These are phyloP conservation scores for Masnerella sp. DNA, from an alignment of 2,888 invertebrate genomes.

Conservation along the genomic window DNA sequence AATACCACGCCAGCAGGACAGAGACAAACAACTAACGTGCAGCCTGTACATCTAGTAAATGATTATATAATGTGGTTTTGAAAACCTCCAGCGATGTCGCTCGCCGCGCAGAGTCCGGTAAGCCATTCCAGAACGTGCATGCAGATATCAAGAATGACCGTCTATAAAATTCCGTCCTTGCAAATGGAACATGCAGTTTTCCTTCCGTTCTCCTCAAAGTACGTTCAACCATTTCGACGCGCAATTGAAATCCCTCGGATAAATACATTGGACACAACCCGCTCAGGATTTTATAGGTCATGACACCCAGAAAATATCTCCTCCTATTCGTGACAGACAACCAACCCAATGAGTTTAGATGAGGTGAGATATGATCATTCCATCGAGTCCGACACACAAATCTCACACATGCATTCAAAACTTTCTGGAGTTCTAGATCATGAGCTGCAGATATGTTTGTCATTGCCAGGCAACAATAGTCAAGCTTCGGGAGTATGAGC, in stretches of 20 bases:
- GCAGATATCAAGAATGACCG: neutral
- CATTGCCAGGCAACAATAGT: no score
- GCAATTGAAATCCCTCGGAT: neutral
- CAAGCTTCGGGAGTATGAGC: no score
- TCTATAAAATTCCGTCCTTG: neutral
- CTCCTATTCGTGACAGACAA: neutral
- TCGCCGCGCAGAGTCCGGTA: no score
- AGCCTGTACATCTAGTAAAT: no score
- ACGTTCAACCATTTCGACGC: no score
- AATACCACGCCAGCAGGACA: no score
- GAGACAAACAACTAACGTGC: neutral
- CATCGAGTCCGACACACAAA: neutral
- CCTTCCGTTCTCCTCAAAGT: neutral
- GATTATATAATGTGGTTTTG: no score
- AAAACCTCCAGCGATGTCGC: no score
- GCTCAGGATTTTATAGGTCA: neutral
- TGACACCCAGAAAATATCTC: neutral
- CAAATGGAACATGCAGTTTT: neutral
- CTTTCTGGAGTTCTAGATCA: neutral
- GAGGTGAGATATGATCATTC: neutral
- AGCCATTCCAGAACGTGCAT: neutral
- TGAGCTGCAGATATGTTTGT: no score
- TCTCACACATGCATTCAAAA: neutral
- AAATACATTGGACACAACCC: neutral
- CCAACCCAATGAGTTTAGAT: neutral